Evolutionary conservation across 2,113 vertebrate genomes (phyloP).

Genomic region (Ceyx cyanopectus): DNA sequence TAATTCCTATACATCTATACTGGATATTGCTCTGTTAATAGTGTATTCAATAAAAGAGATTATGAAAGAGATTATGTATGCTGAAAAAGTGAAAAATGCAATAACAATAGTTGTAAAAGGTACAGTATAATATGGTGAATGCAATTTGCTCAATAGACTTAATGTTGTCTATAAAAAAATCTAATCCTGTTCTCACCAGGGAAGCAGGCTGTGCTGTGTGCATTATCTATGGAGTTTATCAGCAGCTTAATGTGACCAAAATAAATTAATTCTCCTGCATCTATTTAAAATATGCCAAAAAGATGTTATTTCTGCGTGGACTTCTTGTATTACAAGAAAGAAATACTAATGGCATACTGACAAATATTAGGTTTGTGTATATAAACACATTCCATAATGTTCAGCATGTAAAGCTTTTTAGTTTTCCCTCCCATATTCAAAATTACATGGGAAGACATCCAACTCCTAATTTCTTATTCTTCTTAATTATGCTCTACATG

Average conservation of each 20-base stretch:
- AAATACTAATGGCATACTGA: not conserved
- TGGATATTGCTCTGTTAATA: not conserved
- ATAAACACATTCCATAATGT: not conserved
- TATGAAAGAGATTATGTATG: not conserved
- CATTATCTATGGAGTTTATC: not conserved
- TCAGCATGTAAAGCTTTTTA: not conserved
- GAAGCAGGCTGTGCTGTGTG: not conserved
- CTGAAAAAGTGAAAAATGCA: constrained; percentile 1
- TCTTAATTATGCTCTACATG: not conserved
- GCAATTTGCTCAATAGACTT: not conserved
- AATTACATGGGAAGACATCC: not conserved
- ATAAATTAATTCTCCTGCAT: not conserved
- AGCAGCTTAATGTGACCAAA: constrained; percentile 2
- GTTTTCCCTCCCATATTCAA: constrained; percentile 1
- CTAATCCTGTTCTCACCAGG: constrained; percentile 41
- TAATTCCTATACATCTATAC: not conserved
- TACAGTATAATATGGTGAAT: not conserved
- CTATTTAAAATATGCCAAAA: not conserved
- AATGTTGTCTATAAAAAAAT: constrained; percentile 31
- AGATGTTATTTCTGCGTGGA: not conserved
- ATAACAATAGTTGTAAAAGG: not conserved
- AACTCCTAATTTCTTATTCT: constrained; percentile 7
- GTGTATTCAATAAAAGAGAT: not conserved
- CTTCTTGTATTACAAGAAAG: not conserved
- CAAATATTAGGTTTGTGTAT: not conserved